These are phyloP conservation scores for Champsocephalus esox DNA, from an alignment of 2,797 vertebrate genomes.

Conservation along the genomic window DNA sequence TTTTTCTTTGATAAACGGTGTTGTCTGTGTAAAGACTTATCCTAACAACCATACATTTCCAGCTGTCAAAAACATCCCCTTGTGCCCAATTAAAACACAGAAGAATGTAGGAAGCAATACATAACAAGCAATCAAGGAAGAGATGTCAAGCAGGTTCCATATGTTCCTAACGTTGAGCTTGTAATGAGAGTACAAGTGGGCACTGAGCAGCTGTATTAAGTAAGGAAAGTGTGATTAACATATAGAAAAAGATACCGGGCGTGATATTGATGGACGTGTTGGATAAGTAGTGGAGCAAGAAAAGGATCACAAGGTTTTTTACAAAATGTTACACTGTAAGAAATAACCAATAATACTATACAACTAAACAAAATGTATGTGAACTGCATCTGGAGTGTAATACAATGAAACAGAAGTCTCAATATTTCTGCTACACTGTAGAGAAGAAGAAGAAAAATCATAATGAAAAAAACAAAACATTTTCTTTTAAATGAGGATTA, in stretches of 20 bases:
- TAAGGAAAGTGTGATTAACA: not conserved
- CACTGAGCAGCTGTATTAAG: not conserved
- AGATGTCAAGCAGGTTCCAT: not conserved
- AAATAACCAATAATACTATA: not conserved
- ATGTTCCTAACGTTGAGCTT: not conserved
- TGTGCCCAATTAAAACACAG: not conserved
- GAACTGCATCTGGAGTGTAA: not conserved
- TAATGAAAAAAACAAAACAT: too few species aligned
- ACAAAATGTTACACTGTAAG: not conserved
- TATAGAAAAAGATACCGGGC: not conserved
- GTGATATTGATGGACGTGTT: not conserved
- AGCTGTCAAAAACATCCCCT: not conserved
- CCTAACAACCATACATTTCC: not conserved
- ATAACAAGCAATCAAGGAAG: not conserved
- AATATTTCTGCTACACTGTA: too few species aligned
- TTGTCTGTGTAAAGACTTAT: not conserved
- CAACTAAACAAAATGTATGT: not conserved
- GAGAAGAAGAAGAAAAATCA: not conserved
- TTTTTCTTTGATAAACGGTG: not conserved
- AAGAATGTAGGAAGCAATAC: not conserved
- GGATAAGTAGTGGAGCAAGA: not conserved
- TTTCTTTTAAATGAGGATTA: not conserved
- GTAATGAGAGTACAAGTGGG: not conserved
- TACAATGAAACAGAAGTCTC: too few species aligned
- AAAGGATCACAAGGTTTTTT: not conserved